A percentile compares a stretch with the other conserved stretches of the same genome.
These are phyloP conservation scores for Agelastica alni DNA, from an alignment of 2,888 invertebrate species.

Conservation along the genomic window DNA sequence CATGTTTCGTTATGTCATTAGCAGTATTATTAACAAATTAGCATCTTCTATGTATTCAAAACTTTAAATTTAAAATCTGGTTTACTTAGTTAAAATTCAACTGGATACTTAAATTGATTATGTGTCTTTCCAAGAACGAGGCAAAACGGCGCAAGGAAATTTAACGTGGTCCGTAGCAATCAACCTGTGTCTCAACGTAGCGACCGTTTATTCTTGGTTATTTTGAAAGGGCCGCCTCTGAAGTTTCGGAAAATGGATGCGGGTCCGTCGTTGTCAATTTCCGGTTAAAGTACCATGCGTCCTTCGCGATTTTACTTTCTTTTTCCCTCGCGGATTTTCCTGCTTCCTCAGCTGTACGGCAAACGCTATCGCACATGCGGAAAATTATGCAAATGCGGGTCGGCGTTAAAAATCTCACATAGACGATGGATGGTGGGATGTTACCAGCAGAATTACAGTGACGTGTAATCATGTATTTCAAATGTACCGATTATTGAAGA, in stretches of 20 bases:
- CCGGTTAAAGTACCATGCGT: constrained; percentile 45
- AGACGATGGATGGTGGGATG: constrained; percentile 12
- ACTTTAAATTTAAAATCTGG: too few species aligned
- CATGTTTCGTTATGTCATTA: too few species aligned
- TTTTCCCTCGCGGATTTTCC: background rate
- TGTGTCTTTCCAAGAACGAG: too few species aligned
- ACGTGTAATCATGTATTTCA: background rate
- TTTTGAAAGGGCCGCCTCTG: constrained; percentile 35
- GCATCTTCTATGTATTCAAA: too few species aligned
- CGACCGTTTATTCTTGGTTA: too few species aligned
- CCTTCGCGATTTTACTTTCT: background rate
- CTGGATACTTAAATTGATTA: too few species aligned
- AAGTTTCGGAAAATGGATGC: constrained; percentile 47
- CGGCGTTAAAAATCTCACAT: constrained; percentile 29
- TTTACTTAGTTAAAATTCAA: too few species aligned
- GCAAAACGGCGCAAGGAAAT: too few species aligned
- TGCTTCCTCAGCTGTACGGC: constrained; percentile 5
- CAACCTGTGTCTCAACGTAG: too few species aligned
- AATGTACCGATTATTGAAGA: too few species aligned
- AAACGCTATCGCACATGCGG: constrained; percentile 27
- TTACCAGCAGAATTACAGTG: background rate
- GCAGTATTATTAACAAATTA: too few species aligned
- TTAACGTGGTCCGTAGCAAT: too few species aligned
- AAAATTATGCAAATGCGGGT: constrained; percentile 34
- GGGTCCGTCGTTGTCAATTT: constrained; percentile 49